phyloP scores from a whole-genome alignment of 2,888 invertebrate species.

The Macrosiphum euphorbiae region DNA sequence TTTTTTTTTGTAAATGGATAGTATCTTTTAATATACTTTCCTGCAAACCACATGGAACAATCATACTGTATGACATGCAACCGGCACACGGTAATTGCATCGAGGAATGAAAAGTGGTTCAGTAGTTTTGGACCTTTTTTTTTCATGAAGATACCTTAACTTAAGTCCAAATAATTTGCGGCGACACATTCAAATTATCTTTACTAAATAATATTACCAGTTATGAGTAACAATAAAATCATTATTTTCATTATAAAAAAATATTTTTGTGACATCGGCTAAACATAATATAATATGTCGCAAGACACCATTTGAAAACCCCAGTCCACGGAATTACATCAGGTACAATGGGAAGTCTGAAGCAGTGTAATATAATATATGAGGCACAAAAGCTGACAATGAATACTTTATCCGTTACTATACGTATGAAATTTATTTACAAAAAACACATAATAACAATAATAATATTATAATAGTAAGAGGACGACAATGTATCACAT shows the following conservation, averaged over 20 bases:
- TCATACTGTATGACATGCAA: not conserved
- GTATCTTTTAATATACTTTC: not conserved
- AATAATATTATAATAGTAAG: not conserved
- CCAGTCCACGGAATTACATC: too few relatives aligned
- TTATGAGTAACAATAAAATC: not conserved
- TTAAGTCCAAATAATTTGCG: not conserved
- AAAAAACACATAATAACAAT: not conserved
- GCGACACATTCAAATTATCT: not conserved
- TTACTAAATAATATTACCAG: not conserved
- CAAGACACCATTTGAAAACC: too few relatives aligned
- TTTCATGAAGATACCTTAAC: not conserved
- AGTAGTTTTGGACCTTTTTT: not conserved
- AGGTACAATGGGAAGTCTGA: not conserved
- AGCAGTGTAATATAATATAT: not conserved
- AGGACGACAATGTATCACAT: not conserved
- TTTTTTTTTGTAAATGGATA: too few relatives aligned
- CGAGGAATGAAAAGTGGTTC: not conserved
- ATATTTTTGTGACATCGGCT: too few relatives aligned
- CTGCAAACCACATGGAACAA: not conserved
- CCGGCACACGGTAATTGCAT: not conserved
- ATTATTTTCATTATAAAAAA: too few relatives aligned
- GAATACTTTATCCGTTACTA: not conserved
- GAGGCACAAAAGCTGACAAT: not conserved
- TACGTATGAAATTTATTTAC: not conserved
- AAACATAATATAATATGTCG: too few relatives aligned